These are phyloP conservation scores for Paramormyrops kingsleyae DNA, from an alignment of 2,113 vertebrate species.

Conservation along the genomic window DNA sequence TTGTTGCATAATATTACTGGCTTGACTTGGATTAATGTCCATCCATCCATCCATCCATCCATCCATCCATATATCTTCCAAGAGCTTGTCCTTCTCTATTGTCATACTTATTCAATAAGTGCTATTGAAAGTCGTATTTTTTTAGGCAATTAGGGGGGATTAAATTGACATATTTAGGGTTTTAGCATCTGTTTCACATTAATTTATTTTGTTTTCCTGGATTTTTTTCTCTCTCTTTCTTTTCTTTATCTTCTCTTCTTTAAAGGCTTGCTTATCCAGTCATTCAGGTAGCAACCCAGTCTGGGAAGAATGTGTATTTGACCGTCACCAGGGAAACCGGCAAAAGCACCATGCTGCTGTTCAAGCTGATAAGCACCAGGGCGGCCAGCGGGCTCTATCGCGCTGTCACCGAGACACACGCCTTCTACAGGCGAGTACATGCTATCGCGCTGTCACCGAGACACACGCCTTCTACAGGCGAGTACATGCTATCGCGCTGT, in stretches of 20 bases:
- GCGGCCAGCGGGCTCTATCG: constrained; percentile 87
- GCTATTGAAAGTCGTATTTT: not conserved
- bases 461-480: constrained; percentile 54
- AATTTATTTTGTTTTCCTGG: not conserved
- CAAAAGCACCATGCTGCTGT: constrained; percentile 86
- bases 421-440: constrained; percentile 87
- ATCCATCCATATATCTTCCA: not conserved
- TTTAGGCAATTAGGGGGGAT: not conserved
- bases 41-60: not conserved
- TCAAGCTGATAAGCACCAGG: constrained; percentile 91
- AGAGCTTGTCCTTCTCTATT: not conserved
- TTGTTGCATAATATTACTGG: not conserved
- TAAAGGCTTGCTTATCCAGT: constrained; percentile 83
- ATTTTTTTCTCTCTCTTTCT: not conserved
- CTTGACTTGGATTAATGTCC: not conserved
- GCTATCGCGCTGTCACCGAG: constrained; percentile 65
- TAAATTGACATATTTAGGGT: not conserved
- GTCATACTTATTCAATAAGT: not conserved
- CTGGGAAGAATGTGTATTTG: constrained; percentile 92
- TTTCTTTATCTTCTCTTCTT: not conserved
- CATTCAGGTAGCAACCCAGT: constrained; percentile 97
- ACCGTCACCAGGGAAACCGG: constrained; percentile 89
- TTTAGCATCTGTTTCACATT: not conserved
- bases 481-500: constrained; percentile 30
- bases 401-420: constrained; percentile 92